Base-by-base conservation (phyloP, 2,113 vertebrate genomes). In the Micronycteris hirsuta region DNA sequence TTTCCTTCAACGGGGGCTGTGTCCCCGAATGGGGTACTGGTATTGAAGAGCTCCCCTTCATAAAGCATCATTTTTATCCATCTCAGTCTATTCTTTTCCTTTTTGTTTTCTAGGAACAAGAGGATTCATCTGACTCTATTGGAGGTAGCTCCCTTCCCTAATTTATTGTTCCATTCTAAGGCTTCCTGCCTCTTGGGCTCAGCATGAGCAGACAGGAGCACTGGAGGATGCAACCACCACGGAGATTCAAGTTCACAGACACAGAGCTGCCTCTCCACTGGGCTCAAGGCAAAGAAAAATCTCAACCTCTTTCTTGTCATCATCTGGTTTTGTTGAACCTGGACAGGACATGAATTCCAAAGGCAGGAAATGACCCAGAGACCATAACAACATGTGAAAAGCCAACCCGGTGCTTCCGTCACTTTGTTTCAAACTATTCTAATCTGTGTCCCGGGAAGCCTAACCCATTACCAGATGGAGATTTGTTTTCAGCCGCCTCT, bases 381-480 rank as follows among this genome's bases (percentile, higher is more conserved):
- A 94, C 95, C 63, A 5, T 94, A 86, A 97, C 89, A 97, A 94
- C 96, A 97, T 80, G 82, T 76, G 68, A 88, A 91, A 95, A 96
- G 73, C 89, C 61, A 82, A 91, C n/a, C 96, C 4, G 24, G 74
- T 73, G 76, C 81, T 98, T 97, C 97, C 96, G 80, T 38, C 61
- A 65, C 95, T 97, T 97, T 96, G 97, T 98, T 96, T 92, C 92
- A 73, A 78, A 73, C 89, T 80, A 73, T 95, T 97, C 87, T 96
- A 81, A 93, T 96, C 93, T 93, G 71, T 87, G 95, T 93, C 92
- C 97, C 93, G 90, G 97, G 97, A 98, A 97, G 90, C 97, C 96
- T 92, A 95, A 76, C 96, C 97, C 96, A 76, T 73, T 47, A 92
- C 84, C 97, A 98, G 97, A 96, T 97, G 97, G 97, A 94, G 68